These are phyloP conservation scores for Caenorhabditis becei DNA, from an alignment of 2,888 invertebrate species.

Conservation along the genomic window DNA sequence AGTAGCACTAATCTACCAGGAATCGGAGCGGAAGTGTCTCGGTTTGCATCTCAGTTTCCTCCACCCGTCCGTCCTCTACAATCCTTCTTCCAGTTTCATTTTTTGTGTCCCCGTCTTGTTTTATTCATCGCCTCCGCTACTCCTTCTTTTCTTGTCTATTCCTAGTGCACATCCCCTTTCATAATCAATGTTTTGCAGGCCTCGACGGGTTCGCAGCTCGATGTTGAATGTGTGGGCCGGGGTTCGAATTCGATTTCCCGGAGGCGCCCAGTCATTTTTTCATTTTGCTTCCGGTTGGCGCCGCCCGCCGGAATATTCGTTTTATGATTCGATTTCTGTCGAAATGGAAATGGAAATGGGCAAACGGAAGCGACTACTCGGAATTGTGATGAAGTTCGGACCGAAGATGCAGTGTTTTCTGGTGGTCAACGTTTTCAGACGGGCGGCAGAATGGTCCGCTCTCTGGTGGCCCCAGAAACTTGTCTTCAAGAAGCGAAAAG, in stretches of 20 bases:
- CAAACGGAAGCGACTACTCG: slow-evolving; percentile 19
- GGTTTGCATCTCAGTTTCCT: slow-evolving; percentile 19
- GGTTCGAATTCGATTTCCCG: slow-evolving; percentile 43
- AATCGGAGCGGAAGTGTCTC: too few species aligned
- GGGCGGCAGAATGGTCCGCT: slow-evolving; percentile 1
- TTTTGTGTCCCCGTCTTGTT: background rate
- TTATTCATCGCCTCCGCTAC: slow-evolving; percentile 1
- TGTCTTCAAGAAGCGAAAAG: slow-evolving; percentile 16
- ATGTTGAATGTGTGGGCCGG: background rate
- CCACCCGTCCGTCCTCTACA: background rate
- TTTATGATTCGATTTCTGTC: slow-evolving; percentile 45
- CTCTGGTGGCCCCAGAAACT: slow-evolving; percentile 30
- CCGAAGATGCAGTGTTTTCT: slow-evolving; percentile 1
- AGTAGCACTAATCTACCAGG: too few species aligned
- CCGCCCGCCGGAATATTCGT: slow-evolving; percentile 2
- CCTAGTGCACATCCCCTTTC: slow-evolving; percentile 20
- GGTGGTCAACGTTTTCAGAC: slow-evolving; percentile 6
- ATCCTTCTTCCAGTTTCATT: background rate
- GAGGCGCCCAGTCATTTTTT: slow-evolving; percentile 41
- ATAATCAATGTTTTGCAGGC: slow-evolving; percentile 51
- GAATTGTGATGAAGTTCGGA: slow-evolving; percentile 30
- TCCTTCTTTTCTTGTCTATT: background rate
- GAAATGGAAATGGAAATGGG: background rate
- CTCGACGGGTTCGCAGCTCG: slow-evolving; percentile 31
- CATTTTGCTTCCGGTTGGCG: background rate